phyloP scores from a whole-genome alignment of 1,140 invertebrate species.

The Venturia canescens region DNA sequence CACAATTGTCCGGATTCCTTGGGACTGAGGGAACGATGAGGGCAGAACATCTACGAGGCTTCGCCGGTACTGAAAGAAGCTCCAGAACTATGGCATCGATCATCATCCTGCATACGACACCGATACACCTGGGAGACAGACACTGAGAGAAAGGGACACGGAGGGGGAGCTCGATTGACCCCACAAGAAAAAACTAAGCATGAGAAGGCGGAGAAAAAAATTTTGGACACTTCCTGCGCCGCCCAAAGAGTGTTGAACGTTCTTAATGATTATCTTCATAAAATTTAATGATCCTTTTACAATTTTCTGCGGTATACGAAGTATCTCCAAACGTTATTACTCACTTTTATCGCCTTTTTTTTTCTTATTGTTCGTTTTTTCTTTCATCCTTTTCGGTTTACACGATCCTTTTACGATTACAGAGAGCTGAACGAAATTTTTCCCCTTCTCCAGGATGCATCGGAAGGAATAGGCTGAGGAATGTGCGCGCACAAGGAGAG shows the following conservation, averaged over 20 bases:
- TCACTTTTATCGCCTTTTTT: neutral
- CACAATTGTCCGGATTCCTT: neutral
- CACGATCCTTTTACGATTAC: neutral
- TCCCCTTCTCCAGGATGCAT: neutral
- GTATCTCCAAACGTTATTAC: neutral
- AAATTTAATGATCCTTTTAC: neutral
- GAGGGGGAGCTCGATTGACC: neutral
- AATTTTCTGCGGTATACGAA: neutral
- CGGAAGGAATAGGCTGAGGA: neutral
- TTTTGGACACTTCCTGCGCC: neutral
- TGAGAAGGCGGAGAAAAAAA: neutral
- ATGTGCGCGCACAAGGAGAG: neutral
- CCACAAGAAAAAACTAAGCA: neutral
- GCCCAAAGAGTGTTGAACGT: neutral
- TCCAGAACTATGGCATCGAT: slow-evolving; percentile 7
- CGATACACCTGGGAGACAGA: neutral
- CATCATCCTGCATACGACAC: neutral
- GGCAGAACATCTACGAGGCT: neutral
- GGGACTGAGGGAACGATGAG: neutral
- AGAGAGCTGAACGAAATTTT: neutral
- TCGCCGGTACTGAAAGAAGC: neutral
- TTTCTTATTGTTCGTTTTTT: neutral
- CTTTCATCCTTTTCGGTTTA: no score
- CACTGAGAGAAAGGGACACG: neutral
- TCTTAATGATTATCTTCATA: neutral